Evolutionary conservation across 2,888 invertebrate genomes (phyloP), one percentile per base, ranked within the genome.

Genomic region (Agriopis leucophaearia): DNA sequence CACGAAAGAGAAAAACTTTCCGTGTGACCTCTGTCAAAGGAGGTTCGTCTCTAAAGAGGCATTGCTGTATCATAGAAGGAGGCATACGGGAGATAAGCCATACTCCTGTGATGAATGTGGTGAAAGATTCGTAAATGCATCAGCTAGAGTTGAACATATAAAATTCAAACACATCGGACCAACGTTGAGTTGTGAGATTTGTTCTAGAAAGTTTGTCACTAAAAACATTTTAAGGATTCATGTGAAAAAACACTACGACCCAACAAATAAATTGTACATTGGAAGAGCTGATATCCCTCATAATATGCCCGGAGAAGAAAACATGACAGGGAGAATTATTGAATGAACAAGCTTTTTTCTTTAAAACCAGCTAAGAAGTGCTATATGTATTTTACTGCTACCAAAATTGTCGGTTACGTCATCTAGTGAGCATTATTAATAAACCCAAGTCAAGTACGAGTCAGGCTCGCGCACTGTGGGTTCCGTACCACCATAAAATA

Each of bases 1-100:
- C 60, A 92, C 94, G 0, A 88, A 90, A 1, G 92, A 90, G 62
- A 92, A 87, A 71, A 92, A 92, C 45, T 93, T 90, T 61, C 81
- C 86, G 66, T 94, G 94, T 78, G 81, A 85, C 15, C 78, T 90
- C 47, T 94, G 94, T 72, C 75, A 75, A 0, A 81, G 83, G 35
- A 86, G 81, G 56, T 92, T 92, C 84, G 93, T 92, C 0, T 86
- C 92, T 0, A 92, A 91, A 74, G 93, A 91, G 62, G 92, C 94
- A 0, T 75, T 94, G 13, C 59, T 92, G 48, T 94, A 93, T 62
- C 94, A 94, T 50, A 90, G 87, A 0, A 78, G 94, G 57, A 79
- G 92, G 36, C 94, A 94, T 69, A 93, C 92, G 0, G 94, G 94
- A 0, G 94, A 93, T 67, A 91, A 89, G 62, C 93, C 93, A 0